Evolutionary conservation across 1,140 invertebrate species (phyloP), one percentile per base, ranked within the genome.

Genomic region (Drosophila ercepeae): DNA sequence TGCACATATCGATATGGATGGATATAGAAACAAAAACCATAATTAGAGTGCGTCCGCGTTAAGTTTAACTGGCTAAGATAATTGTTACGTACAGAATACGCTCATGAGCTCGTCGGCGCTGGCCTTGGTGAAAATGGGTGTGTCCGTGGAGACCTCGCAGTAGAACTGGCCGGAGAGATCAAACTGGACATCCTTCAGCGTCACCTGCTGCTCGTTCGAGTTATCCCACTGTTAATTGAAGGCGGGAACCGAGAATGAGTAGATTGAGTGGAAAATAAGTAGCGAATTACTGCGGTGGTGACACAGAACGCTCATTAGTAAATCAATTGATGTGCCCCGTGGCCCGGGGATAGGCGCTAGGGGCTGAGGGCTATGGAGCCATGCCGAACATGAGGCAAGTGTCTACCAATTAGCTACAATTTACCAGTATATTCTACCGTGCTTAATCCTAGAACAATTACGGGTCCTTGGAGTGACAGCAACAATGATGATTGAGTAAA

Each of bases 101-200:
- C 94, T 94, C 57, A 97, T 93, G 73, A 95, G 93, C 75, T 94
- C 94, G 65, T 93, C 93, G 39, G 93, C 93, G 6, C 95, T 96
- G 69, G 94, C 93, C 90, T 95, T 95, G 36, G 94, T 96, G 90
- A 94, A 97, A 79, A 96, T 95, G 54, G 96, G 96, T 49, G 94
- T 94, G 79, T 94, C 93, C 76, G 94, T 94, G 32, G 95, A 95
- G 11, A 96, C 95, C 78, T 95, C 94, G 86, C 96, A 97, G 27
- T 93, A 94, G 91, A 96, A 97, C 59, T 92, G 92, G 54, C 95
- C 95, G 23, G 94, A 93, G 41, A 95, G 94, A 70, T 94, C 93
- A 89, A 95, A 96, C 84, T 95, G 94, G 65, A 96, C 92, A 91
- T 95, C 93, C 78, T 94, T 94, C 71, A 96, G 92, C 81, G 93